A percentile compares a stretch with the other conserved stretches of the same genome.
Evolutionary conservation across 2,797 vertebrate genomes (phyloP).

Genomic region (Sebastes hopkinsi): DNA sequence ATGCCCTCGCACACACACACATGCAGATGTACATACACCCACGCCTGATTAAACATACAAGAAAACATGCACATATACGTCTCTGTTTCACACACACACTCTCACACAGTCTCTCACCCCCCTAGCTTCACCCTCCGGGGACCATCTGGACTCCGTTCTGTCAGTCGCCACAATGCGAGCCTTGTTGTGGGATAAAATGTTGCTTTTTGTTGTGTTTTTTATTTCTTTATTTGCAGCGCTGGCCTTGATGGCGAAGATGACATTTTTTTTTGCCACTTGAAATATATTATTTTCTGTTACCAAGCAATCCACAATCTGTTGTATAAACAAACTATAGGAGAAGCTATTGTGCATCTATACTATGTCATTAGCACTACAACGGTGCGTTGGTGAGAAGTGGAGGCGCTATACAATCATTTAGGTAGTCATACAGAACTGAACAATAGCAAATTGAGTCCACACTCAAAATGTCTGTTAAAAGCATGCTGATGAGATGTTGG

Average conservation of each 20-base stretch:
- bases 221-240: background rate
- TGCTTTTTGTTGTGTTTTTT: constrained; percentile 29
- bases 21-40: background rate
- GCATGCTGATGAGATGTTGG: background rate
- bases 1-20: constrained; percentile 1
- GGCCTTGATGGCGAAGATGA: constrained; percentile 12
- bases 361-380: background rate
- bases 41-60: constrained; percentile 15
- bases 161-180: constrained; percentile 43
- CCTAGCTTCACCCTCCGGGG: constrained; percentile 51
- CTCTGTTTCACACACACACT: constrained; percentile 18
- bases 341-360: background rate
- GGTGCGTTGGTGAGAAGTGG: background rate
- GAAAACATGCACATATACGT: constrained; percentile 18
- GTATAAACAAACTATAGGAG: background rate
- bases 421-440: background rate
- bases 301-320: constrained; percentile 6
- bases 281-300: constrained; percentile 14
- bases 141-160: constrained; percentile 73
- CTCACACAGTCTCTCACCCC: constrained; percentile 31
- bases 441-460: background rate
- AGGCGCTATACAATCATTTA: background rate
- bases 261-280: constrained; percentile 5
- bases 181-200: constrained; percentile 58
- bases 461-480: background rate